Evolutionary conservation across 1,140 invertebrate genomes (phyloP), one percentile per base, ranked within the genome.

Genomic region (Thaumatotibia leucotreta): DNA sequence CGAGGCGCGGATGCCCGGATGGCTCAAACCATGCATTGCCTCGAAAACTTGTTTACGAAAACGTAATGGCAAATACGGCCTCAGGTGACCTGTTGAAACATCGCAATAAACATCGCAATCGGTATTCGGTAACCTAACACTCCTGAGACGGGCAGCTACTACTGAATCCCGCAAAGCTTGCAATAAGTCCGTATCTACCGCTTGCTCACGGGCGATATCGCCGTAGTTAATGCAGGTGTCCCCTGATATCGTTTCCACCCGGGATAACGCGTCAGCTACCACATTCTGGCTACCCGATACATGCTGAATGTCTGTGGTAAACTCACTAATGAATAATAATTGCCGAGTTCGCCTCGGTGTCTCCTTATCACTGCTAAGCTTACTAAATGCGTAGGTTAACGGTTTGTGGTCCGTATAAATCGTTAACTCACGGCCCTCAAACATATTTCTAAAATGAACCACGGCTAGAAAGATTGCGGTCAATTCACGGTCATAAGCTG

Each of bases 391-490:
- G n/a, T n/a, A n/a, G n/a, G n/a, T n/a, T n/a, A n/a, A n/a, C n/a
- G n/a, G n/a, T n/a, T n/a, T n/a, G n/a, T 91, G 89, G 54, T 91
- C 86, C 1, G 82, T 91, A 32, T 58, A 80, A 0, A 88, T 77
- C 1, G 32, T 67, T 50, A 86, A 84, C 1, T 35, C 2, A 33
- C 70, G 35, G 3, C 73, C 68, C 58, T 77, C 75, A 0, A 92
- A 17, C 52, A 82, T 69, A 62, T 86, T 72, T 22, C 67, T 68
- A 69, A 92, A 92, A 61, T 64, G 31, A 32, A 32, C 10, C 10
- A 32, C 31, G 4, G 31, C 4, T 10, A 32, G 10, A 32, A 5
- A 32, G 10, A 32, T 32, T 5, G 31, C 31, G 4, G 31, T 10
- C 31, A 32, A 32, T 10, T 32, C 31, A 10, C 22, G 10, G 31